A percentile compares a stretch with the other conserved stretches of the same genome.
phyloP scores from a whole-genome alignment of 2,797 vertebrate genomes.

The Taenioides sp. region DNA sequence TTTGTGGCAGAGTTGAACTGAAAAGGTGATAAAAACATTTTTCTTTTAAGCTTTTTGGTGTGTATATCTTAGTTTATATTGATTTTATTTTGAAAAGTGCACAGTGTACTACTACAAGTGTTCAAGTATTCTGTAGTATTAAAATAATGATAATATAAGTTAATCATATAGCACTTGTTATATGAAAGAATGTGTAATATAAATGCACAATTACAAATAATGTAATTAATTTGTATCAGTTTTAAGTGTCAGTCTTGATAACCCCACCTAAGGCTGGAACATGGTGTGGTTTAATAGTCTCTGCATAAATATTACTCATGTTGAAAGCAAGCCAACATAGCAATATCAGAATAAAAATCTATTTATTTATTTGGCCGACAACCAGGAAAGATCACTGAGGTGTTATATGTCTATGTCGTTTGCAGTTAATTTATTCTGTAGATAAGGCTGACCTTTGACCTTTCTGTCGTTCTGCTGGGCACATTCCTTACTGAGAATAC shows the following conservation, averaged over 20 bases:
- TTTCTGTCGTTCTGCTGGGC: neutral
- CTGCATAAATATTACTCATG: slow-evolving; percentile 19
- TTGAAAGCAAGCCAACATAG: slow-evolving; percentile 6
- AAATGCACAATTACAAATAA: neutral
- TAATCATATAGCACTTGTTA: neutral
- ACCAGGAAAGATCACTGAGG: slow-evolving; percentile 24
- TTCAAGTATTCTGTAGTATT: neutral
- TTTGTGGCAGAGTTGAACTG: neutral
- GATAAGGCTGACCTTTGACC: slow-evolving; percentile 43
- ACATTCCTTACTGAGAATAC: slow-evolving; percentile 26
- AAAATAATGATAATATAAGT: neutral
- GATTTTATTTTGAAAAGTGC: too few species aligned
- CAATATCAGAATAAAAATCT: slow-evolving; percentile 14
- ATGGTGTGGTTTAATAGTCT: slow-evolving; percentile 2
- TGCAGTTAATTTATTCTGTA: slow-evolving; percentile 9
- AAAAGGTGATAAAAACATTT: neutral
- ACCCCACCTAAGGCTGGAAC: neutral
- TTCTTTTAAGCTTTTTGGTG: neutral
- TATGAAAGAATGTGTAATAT: neutral
- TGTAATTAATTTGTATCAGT: neutral
- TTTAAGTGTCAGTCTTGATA: neutral
- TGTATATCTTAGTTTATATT: neutral
- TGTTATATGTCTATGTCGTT: slow-evolving; percentile 7
- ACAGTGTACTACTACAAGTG: too few species aligned
- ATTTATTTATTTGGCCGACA: slow-evolving; percentile 21